Base-by-base conservation (phyloP, 2,888 invertebrate genomes). In the Abrostola triplasia region DNA sequence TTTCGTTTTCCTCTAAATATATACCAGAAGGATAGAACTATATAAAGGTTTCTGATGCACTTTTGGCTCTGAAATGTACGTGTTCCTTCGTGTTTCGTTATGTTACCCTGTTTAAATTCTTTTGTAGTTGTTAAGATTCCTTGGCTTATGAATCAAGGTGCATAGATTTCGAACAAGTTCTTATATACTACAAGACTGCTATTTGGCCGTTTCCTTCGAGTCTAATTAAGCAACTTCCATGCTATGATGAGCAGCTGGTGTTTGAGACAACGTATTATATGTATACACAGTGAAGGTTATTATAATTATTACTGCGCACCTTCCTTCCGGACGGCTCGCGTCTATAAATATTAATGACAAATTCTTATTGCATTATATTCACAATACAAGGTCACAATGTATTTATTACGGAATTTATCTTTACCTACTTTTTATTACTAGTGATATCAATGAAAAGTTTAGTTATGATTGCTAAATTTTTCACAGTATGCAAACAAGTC, bases 281-380 rank as follows among this genome's bases (percentile, higher is more conserved):
- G 52, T 55, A 35, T 52, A 41, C 41, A 48, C 44, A 24, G 24
- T 38, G 37, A 53, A 73, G 68, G 68, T 56, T 53, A 40, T 56
- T 36, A 13, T 63, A 68, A 63, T 63, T 67, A 61, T 51, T 44
- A 37, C 24, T 24, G 11, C 11, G 11, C 13, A 48, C 7, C 40
- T 41, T n/a, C 44, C 59, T 59, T 70, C 61, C 70, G 70, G 44
- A 36, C 35, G 41, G 35, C 52, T 10, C 49, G 53, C 36, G 55
- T 44, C 44, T 51, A 63, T 63, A 73, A 59, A 74, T 74, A 74
- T 70, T 64, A 59, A 74, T 63, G 52, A 68, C 68, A 42, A 68
- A 67, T 54, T 70, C 55, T 59, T 67, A 59, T 59, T 64, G 60
- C 59, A 64, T 73, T 49, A 69, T 68, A 60, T 55, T 58, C 36